Percentiles rank a stretch among this genome's conserved stretches.
Conservation (phyloP, 2,888 invertebrate species). For the Harmothoe impar region DNA sequence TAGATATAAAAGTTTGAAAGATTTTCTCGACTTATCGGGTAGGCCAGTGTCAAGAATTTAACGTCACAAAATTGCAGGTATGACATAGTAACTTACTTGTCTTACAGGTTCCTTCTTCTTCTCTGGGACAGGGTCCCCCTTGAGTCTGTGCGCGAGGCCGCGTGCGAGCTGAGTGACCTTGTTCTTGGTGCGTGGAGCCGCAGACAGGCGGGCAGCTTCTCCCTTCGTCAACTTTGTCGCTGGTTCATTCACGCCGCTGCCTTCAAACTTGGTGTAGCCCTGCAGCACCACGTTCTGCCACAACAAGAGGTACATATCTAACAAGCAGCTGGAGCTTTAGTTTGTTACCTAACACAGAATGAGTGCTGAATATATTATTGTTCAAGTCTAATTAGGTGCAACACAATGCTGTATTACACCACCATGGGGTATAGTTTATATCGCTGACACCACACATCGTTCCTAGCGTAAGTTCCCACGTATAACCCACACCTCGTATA, state of each 20-base stretch:
- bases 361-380: background rate
- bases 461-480: no score
- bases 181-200: constrained; percentile 69
- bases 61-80: no score
- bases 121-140: background rate
- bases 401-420: no score
- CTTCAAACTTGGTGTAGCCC: constrained; percentile 56
- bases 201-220: constrained; percentile 12
- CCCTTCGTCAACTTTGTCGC: background rate
- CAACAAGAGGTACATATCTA: background rate
- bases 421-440: no score
- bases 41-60: no score
- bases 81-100: no score
- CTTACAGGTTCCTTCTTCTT: background rate
- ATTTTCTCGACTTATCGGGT: no score
- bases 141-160: constrained; percentile 66
- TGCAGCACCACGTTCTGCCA: constrained; percentile 55
- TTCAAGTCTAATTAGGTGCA: no score
- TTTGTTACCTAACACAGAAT: background rate
- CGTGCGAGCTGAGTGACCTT: constrained; percentile 80
- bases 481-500: no score
- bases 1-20: no score
- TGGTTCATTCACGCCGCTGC: background rate
- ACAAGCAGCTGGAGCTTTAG: background rate
- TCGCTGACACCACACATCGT: no score